A percentile compares a stretch with the other conserved stretches of the same genome.
Conservation (phyloP, 2,113 vertebrate species). For the Sceloporus tristichus region DNA sequence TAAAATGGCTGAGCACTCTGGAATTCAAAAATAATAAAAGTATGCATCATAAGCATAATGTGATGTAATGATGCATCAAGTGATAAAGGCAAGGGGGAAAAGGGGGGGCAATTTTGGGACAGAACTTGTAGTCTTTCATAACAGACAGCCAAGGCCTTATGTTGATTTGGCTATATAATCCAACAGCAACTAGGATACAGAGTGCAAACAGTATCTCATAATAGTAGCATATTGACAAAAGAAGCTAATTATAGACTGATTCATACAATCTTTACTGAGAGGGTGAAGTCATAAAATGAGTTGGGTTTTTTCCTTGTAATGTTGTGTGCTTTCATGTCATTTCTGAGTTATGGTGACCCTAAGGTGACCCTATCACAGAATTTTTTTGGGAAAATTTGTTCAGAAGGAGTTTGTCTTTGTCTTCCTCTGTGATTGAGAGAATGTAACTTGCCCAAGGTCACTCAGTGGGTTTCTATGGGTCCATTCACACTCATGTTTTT, state of each 20-base stretch:
- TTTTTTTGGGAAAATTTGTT: no score
- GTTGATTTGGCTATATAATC: neutral
- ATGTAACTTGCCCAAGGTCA: no score
- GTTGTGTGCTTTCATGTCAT: no score
- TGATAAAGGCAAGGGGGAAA: neutral
- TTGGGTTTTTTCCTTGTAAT: neutral
- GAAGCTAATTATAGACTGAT: neutral
- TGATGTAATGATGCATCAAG: neutral
- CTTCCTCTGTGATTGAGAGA: no score
- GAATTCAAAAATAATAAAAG: slow-evolving; percentile 34
- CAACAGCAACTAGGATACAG: neutral
- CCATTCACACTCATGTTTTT: no score
- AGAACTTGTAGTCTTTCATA: neutral
- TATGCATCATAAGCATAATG: neutral
- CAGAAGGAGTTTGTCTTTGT: no score
- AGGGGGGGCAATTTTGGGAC: neutral
- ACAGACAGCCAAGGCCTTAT: neutral
- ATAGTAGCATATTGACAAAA: neutral
- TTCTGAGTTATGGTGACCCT: no score
- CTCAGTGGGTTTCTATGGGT: no score
- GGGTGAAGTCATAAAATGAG: neutral
- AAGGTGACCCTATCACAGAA: no score
- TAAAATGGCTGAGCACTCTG: slow-evolving; percentile 20
- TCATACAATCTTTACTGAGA: neutral
- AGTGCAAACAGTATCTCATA: neutral